phyloP scores from a whole-genome alignment of 2,888 invertebrate genomes.

The Drosophila kanekoi region DNA sequence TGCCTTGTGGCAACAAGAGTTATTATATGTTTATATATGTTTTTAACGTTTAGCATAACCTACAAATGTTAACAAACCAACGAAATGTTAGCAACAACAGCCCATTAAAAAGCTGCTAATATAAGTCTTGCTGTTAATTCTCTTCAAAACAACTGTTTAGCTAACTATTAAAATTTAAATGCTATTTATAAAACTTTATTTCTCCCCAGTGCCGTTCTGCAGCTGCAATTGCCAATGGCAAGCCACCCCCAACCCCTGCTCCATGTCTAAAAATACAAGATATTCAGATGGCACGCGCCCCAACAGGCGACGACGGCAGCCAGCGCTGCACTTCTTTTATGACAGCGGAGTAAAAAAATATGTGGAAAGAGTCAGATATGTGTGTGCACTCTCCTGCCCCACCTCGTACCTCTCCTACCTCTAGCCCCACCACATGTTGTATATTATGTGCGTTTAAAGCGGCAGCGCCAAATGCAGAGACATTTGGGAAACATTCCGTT shows the following conservation, averaged over 20 bases:
- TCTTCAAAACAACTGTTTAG: neutral
- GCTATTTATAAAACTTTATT: constrained; percentile 21
- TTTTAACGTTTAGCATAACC: too few species aligned
- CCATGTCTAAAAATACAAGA: constrained; percentile 45
- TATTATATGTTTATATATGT: too few species aligned
- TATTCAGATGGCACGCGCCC: constrained; percentile 57
- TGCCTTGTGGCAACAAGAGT: too few species aligned
- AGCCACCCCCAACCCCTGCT: constrained; percentile 13
- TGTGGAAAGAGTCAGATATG: constrained; percentile 27
- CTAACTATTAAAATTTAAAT: constrained; percentile 3
- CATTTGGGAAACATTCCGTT: constrained; percentile 68
- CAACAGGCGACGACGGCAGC: constrained; percentile 18
- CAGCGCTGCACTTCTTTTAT: constrained; percentile 50
- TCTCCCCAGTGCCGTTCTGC: neutral
- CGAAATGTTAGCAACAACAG: neutral
- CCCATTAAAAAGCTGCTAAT: neutral
- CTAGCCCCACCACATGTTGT: constrained; percentile 5
- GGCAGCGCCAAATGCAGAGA: constrained; percentile 42
- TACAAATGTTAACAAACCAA: too few species aligned
- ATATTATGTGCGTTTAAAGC: constrained; percentile 44
- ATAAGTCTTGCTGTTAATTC: neutral
- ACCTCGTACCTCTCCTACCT: too few species aligned
- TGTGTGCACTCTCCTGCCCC: neutral
- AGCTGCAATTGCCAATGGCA: constrained; percentile 39
- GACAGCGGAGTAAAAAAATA: constrained; percentile 32